Base-by-base conservation (phyloP, 2,113 vertebrate genomes). In the Procapra przewalskii region DNA sequence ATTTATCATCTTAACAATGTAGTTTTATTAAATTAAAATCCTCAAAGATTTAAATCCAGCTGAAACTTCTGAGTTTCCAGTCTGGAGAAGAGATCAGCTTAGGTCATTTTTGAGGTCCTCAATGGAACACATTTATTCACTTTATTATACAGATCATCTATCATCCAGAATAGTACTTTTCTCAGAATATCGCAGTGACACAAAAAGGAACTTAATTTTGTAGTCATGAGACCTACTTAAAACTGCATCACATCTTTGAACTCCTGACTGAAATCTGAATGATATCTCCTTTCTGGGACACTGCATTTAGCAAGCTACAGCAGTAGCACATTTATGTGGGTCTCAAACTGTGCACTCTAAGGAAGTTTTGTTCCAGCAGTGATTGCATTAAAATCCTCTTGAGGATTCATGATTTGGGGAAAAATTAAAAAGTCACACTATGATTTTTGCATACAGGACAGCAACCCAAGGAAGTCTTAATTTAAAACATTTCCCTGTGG, bases 161-260 rank as follows among this genome's bases (percentile, higher is more conserved):
- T 97, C 36, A 14, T 60, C 57, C 4, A 87, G 55, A 98, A 91
- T 81, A 36, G 7, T 81, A 57, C 5, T 90, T 96, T 19, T 92
- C 25, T 85, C 84, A 84, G 54, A 90, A 23, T 88, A 77, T 82
- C n/a, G 0, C 85, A 17, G n/a, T 94, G 86, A 93, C 81, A 94
- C 75, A 97, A 97, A 93, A 87, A 64, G 87, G 8, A 86, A 96
- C 81, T 96, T 96, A 50, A 93, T 88, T 96, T 88, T 94, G 64
- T 95, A 19, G 33, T 77, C 43, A 93, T 59, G 15, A 94, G 36
- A 81, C 71, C 50, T 91, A 67, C 29, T 92, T 21, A 54, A 88
- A 87, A 79, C 87, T 92, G 2, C 89, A 12, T 27, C 50, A 94
- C 45, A 84, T 97, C 96, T 75, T 88, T 82, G 62, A 95, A 33